Evolutionary conservation across 35 echinoderm and acorn worm genomes (phyloP).

Genomic region (Apostichopus californicus): DNA sequence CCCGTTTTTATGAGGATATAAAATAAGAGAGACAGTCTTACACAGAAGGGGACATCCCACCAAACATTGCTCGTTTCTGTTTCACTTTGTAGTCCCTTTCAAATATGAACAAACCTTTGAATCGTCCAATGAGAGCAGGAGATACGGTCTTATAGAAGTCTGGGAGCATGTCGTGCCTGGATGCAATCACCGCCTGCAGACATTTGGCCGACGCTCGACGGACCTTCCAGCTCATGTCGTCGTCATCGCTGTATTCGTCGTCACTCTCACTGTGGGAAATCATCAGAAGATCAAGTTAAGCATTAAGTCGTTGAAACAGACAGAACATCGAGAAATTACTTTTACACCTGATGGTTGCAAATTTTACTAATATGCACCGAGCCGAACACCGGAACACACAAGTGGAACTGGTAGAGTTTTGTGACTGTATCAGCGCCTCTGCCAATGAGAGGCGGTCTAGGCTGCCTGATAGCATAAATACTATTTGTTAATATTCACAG

Average conservation of each 20-base stretch:
- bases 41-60: no score
- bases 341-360: not conserved
- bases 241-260: slow-evolving; percentile 99
- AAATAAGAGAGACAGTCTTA: no score
- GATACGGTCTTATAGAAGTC: slow-evolving; percentile 93
- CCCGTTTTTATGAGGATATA: no score
- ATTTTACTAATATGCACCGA: not conserved
- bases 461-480: no score
- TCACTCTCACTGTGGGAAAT: slow-evolving; percentile 70
- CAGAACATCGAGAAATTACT: not conserved
- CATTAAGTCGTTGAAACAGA: not conserved
- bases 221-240: slow-evolving; percentile 99
- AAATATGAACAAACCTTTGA: slow-evolving; percentile 74
- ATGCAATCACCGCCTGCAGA: slow-evolving; percentile 84
- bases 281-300: no score
- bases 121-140: slow-evolving; percentile 86
- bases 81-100: no score
- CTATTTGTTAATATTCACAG: no score
- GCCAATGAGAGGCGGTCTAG: no score
- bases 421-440: no score
- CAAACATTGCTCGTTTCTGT: no score
- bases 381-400: not conserved
- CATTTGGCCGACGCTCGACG: slow-evolving; percentile 91
- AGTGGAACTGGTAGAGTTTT: not conserved
- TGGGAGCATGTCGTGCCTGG: slow-evolving; percentile 87